Evolutionary conservation across 2,797 vertebrate species (phyloP).

Genomic region (Rhabdomys pumilio): DNA sequence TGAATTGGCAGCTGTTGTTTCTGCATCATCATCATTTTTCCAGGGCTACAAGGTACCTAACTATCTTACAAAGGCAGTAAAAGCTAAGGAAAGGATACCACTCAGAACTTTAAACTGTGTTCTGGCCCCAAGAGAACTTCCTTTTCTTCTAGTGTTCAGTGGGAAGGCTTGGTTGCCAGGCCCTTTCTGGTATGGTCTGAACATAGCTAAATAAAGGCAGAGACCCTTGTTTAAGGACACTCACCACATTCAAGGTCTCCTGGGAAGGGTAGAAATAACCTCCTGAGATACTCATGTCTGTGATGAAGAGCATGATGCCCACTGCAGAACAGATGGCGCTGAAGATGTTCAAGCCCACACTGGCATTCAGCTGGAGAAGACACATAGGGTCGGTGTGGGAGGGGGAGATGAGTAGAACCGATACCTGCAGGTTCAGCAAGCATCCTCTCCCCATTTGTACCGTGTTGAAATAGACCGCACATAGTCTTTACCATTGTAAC

Average conservation of each 20-base stretch:
- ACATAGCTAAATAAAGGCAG: background rate
- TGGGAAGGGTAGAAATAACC: rapidly evolving
- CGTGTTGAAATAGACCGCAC: background rate
- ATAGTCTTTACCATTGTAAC: background rate
- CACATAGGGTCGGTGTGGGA: background rate
- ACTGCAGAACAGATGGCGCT: slow-evolving; percentile 79
- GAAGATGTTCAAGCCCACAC: slow-evolving; percentile 86
- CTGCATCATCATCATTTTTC: background rate
- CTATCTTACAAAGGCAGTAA: background rate
- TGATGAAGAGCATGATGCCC: slow-evolving; percentile 81
- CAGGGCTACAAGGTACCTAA: too few relatives aligned
- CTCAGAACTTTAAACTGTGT: background rate
- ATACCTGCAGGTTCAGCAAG: background rate
- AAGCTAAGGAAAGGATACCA: background rate
- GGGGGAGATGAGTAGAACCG: background rate
- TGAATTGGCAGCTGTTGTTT: background rate
- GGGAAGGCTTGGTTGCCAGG: background rate
- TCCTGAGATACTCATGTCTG: slow-evolving; percentile 65
- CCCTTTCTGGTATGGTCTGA: background rate
- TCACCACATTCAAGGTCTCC: background rate
- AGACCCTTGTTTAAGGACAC: background rate
- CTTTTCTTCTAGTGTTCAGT: background rate
- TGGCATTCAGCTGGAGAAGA: slow-evolving; percentile 75
- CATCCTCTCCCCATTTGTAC: background rate
- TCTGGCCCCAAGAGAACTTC: background rate